These are phyloP conservation scores for Mimas tiliae DNA, from an alignment of 2,888 invertebrate genomes.

Conservation along the genomic window DNA sequence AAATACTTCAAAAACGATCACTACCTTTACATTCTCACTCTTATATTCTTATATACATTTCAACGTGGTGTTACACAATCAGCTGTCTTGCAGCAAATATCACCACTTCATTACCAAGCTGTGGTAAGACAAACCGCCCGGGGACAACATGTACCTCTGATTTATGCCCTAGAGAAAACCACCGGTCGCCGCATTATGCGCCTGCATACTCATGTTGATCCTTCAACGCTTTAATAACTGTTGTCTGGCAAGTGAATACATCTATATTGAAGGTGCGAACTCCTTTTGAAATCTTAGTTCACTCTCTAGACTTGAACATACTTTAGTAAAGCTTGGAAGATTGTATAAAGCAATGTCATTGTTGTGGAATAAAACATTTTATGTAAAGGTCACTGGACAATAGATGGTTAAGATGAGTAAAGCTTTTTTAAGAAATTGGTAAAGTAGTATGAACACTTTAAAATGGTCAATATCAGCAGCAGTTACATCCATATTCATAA, in stretches of 20 bases:
- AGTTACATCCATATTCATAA: background rate
- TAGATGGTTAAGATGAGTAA: too few species aligned
- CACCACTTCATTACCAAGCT: slow-evolving; percentile 56
- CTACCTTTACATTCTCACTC: too few species aligned
- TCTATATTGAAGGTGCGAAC: too few species aligned
- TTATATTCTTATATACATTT: too few species aligned
- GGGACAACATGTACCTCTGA: slow-evolving; percentile 51
- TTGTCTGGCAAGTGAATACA: background rate
- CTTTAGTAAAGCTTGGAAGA: too few species aligned
- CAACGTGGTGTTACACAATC: background rate
- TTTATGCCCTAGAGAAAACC: slow-evolving; percentile 36
- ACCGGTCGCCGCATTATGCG: background rate
- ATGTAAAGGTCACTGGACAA: too few species aligned
- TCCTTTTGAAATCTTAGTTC: background rate
- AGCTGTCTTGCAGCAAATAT: slow-evolving; percentile 36
- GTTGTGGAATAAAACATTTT: too few species aligned
- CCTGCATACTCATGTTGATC: slow-evolving; percentile 7
- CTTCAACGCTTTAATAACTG: background rate
- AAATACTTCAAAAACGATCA: too few species aligned
- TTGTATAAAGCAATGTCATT: too few species aligned
- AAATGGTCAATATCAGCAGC: too few species aligned
- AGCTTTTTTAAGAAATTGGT: too few species aligned
- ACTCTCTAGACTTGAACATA: background rate
- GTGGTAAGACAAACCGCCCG: slow-evolving; percentile 47
- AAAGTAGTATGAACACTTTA: too few species aligned